Base-by-base conservation (phyloP, 2,888 invertebrate species). In the Erannis defoliaria region DNA sequence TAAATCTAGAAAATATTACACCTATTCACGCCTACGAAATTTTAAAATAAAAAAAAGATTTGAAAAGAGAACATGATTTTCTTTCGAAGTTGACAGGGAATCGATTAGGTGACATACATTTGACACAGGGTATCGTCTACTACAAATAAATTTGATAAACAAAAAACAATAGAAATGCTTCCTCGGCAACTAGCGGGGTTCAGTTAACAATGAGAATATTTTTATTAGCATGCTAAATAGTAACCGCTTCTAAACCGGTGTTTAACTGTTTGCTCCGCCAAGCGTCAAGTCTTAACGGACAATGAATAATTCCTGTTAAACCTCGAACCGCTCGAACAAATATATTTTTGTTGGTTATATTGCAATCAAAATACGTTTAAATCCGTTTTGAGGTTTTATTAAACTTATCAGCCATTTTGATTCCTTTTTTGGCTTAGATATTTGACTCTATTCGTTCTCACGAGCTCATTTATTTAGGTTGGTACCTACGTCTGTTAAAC, bases 181-280 rank as follows among this genome's bases (percentile, higher is more conserved):
- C 5, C 16, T 21, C 38, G n/a, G 40, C 29, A 14, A 26, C 42
- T 56, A 64, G 64, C 66, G 64, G 67, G 65, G 62, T 73, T 69
- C 72, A 69, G 67, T 73, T 71, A 68, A 67, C 71, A 77, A 78
- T 71, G 73, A 67, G 72, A 69, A 76, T 65, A 65, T 65, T 68
- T 55, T 63, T 65, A 72, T 69, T 66, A 56, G 59, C 67, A 68
- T 68, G 66, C 64, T 71, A 70, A 68, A 75, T 76, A 75, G 71
- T 76, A 78, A 81, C 82, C 75, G 81, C 74, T 79, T 72, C 76
- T 77, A 72, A 82, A 86, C 82, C 82, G 84, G 80, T 81, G 75
- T 76, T 82, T 83, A 86, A 86, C 86, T 81, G 86, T 84, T 74
- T 80, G 81, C 85, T 83, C 77, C 64, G 67, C 77, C 73, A 78